A percentile compares a stretch with the other conserved stretches of the same genome.
Conservation (phyloP, 2,888 invertebrate genomes). For the Apotomis turbidana region DNA sequence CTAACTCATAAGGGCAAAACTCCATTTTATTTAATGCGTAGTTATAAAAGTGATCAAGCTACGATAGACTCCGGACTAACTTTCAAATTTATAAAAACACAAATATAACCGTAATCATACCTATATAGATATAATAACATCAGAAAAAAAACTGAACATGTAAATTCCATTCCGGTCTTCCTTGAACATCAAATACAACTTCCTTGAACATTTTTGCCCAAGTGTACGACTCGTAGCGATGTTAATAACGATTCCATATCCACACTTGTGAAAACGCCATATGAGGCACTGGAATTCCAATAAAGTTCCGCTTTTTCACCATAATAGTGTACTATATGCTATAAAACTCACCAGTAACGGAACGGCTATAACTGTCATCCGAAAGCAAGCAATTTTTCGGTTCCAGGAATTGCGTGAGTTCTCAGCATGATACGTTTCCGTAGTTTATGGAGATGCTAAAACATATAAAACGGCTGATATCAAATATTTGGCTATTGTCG, state of each 20-base stretch:
- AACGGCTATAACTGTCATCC: slow-evolving; percentile 16
- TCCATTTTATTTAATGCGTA: too few species aligned
- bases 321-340: background rate
- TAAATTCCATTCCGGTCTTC: too few species aligned
- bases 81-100: too few species aligned
- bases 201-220: background rate
- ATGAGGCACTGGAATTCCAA: background rate
- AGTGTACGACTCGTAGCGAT: background rate
- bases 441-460: slow-evolving; percentile 15
- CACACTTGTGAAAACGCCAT: background rate
- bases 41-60: too few species aligned
- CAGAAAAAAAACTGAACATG: too few species aligned
- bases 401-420: slow-evolving; percentile 33
- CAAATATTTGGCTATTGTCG: background rate
- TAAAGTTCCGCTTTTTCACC: background rate
- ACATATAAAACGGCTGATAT: slow-evolving; percentile 4
- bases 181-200: too few species aligned
- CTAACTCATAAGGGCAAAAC: too few species aligned
- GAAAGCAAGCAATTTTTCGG: slow-evolving; percentile 30
- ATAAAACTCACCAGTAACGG: slow-evolving; percentile 11
- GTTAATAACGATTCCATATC: background rate
- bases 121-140: too few species aligned
- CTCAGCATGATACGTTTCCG: slow-evolving; percentile 28
- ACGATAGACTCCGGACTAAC: too few species aligned
- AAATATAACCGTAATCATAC: too few species aligned